Base-by-base conservation (phyloP, 2,888 invertebrate species). In the Cosmopolites sordidus region DNA sequence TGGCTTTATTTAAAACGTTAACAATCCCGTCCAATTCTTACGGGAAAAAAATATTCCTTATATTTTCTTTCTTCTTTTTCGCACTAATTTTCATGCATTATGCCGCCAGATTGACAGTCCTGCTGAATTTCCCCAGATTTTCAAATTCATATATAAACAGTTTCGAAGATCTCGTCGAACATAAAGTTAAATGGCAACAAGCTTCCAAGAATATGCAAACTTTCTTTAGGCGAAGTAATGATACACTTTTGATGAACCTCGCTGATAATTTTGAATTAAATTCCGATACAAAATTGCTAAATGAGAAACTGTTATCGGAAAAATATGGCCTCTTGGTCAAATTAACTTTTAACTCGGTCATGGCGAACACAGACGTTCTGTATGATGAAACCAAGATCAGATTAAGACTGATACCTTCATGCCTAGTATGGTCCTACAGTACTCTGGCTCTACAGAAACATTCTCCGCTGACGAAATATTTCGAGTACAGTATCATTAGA, bases 31-130 rank as follows among this genome's bases (percentile, higher is more conserved):
- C 27, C 9, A 27, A 27, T 27, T 27, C 9, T 27, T 9, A 6
- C 9, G 9, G 27, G 5, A 27, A 27, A 27, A 9, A 27, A 9
- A 9, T 27, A 6, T 27, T 6, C 9, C 27, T 27, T 6, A 27
- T 27, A 27, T 27, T 9, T 27, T 27, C 27, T 6, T 27, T 27
- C 27, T 5, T 27, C 9, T 27, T 27, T 27, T 27, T 27, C 6
- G 27, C 58, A 15, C 9, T 65, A 9, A 41, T 60, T 16, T 52
- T 58, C 16, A 59, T 58, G 1, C 56, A 57, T 27, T 65, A 63
- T 29, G 56, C 58, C 15, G 63, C 64, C 1, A 61, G 60, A 8
- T 46, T 64, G 18, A 60, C 64, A 9, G 60, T 54, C 17, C 54
- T 51, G 14, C 38, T 62, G 8, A 58, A 57, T 30, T 59, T 59